Evolutionary conservation across 2,797 vertebrate species (phyloP), one percentile per base, ranked within the genome.

Genomic region (Choloepus didactylus): DNA sequence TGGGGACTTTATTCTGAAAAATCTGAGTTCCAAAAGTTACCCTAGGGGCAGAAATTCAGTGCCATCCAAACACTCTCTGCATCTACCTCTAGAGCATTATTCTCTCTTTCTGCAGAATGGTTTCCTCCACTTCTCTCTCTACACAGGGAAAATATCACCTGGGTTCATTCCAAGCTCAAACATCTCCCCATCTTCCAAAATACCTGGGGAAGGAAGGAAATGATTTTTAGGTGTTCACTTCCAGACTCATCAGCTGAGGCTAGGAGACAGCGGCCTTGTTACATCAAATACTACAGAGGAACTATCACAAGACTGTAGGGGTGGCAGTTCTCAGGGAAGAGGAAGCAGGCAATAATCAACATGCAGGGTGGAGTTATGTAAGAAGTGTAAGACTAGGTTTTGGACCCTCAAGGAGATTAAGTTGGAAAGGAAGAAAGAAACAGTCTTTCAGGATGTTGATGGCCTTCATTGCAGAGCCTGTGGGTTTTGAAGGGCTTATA

Each of bases 381-480:
- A 82, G 41, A 96, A 62, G 46, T 38, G 0, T 31, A 69, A 23
- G 9, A 51, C 21, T 49, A 59, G 16, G 18, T 35, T 94, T 93
- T 54, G 44, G 16, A 12, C 23, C 44, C 27, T 82, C 76, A 69
- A 77, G 35, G 41, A 90, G 16, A 46, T 56, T 64, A 51, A 66
- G 51, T 66, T 88, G n/a, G 59, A 86, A 29, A 72, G 59, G 41
- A 87, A 77, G 44, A 80, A 9, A 91, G 85, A 94, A 93, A 89
- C 38, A 59, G 38, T 72, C 72, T 21, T 89, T 94, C 41, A 64
- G n/a, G 67, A 69, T 14, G 18, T 44, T 25, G 62, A 35, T 67
- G 76, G 41, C 21, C 62, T 56, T 87, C 23, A 14, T 41, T 29
- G 89, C 41, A 56, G 15, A 73, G 16, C 7, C 64, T 66, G 6